Evolutionary conservation across 2,888 invertebrate genomes (phyloP).

Genomic region (Drosophila monieri): DNA sequence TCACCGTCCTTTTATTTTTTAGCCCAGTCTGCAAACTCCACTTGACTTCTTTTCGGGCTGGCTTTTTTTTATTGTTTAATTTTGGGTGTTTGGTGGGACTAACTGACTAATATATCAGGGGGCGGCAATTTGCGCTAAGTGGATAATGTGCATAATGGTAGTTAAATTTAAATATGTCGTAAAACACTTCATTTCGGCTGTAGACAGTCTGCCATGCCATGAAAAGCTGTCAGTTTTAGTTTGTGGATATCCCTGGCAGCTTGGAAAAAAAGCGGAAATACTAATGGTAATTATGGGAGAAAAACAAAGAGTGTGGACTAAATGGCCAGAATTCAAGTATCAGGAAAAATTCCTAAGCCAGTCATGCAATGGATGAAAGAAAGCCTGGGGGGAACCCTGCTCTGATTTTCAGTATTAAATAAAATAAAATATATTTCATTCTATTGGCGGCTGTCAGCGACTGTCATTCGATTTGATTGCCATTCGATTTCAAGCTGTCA

Average conservation of each 20-base stretch:
- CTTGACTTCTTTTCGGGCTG: conserved; percentile 53
- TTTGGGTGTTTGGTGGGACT: conserved; percentile 15
- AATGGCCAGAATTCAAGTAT: conserved; percentile 22
- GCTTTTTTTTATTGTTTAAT: conserved; percentile 35
- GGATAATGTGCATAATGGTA: conserved; percentile 78
- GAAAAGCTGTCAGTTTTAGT: conserved; percentile 65
- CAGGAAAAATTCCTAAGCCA: conserved; percentile 26
- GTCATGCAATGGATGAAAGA: conserved; percentile 21
- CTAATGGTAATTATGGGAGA: conserved; percentile 52
- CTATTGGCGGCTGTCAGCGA: conserved; percentile 51
- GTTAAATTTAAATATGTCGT: conserved; percentile 75
- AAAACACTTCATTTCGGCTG: conserved; percentile 72
- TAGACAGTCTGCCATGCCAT: conserved; percentile 45
- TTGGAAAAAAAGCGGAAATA: conserved; percentile 43
- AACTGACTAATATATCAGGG: conserved; percentile 72
- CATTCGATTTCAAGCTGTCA: conserved; percentile 43
- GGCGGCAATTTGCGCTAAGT: conserved; percentile 78
- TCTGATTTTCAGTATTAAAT: conserved; percentile 15
- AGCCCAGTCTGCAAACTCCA: conserved; percentile 24
- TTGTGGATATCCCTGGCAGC: conserved; percentile 61
- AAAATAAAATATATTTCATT: conserved; percentile 49
- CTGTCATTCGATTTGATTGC: conserved; percentile 35
- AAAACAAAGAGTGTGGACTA: conserved; percentile 14
- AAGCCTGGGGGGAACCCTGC: conserved; percentile 16
- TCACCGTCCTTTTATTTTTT: conserved; percentile 22